Percentiles rank a stretch among this genome's conserved stretches.
Evolutionary conservation across 2,797 vertebrate genomes (phyloP).

Genomic region (Carduelis carduelis): DNA sequence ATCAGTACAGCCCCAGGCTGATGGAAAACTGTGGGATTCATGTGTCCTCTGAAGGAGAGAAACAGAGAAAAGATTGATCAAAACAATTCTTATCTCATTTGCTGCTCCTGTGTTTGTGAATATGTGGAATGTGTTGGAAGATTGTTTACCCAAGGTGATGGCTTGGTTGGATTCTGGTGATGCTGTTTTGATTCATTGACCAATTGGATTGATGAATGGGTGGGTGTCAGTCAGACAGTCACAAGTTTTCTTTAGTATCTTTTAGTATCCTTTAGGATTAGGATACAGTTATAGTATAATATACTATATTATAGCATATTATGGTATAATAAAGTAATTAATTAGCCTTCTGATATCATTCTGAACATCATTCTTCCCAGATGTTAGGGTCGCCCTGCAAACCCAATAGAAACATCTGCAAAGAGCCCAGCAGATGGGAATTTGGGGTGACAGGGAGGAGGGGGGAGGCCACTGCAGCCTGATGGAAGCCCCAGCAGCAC

Average conservation of each 20-base stretch:
- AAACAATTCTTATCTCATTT: not conserved
- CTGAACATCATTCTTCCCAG: not conserved
- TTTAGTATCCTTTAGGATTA: not conserved
- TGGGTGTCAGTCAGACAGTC: not conserved
- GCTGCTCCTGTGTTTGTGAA: not conserved
- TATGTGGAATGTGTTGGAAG: not conserved
- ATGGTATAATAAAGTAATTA: not conserved
- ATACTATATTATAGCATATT: not conserved
- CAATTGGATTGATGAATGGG: not conserved
- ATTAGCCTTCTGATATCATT: not conserved
- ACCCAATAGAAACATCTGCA: not conserved
- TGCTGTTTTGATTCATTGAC: not conserved
- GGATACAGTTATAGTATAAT: too few relatives aligned
- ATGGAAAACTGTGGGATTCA: accelerated
- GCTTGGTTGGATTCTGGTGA: not conserved
- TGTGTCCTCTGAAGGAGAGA: not conserved
- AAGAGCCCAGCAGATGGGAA: not conserved
- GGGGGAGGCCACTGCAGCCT: not conserved
- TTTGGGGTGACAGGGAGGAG: not conserved
- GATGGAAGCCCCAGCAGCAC: not conserved
- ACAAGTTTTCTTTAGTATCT: not conserved
- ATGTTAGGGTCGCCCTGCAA: not conserved
- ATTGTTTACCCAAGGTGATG: not conserved
- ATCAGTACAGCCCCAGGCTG: not conserved
- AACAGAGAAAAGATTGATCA: not conserved